phyloP scores from a whole-genome alignment of 2,113 vertebrate genomes.

The Oryzias celebensis region DNA sequence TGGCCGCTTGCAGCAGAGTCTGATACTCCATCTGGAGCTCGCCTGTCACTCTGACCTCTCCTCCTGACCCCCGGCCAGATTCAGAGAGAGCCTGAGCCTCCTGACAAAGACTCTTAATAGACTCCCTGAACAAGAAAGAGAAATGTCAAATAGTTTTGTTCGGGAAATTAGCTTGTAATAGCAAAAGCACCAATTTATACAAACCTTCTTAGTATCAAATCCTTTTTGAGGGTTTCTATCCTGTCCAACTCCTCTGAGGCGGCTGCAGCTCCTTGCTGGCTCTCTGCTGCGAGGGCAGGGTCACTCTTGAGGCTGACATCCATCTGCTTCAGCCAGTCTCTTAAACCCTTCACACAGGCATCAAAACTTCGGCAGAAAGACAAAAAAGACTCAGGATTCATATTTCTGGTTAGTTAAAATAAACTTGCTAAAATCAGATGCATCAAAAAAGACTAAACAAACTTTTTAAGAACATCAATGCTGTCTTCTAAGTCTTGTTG shows the following conservation, averaged over 20 bases:
- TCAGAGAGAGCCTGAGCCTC: conserved; percentile 85
- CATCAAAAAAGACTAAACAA: conserved; percentile 11
- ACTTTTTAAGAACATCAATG: conserved; percentile 77
- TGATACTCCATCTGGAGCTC: conserved; percentile 86
- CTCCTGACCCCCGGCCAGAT: conserved; percentile 80
- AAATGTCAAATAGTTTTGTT: conserved; percentile 5
- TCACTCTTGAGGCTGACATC: conserved; percentile 84
- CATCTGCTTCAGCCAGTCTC: conserved; percentile 86
- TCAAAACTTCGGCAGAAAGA: conserved; percentile 82
- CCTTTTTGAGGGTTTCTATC: conserved; percentile 86
- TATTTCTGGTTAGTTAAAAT: conserved; percentile 13
- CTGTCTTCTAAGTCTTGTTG: conserved; percentile 83
- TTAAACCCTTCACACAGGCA: conserved; percentile 80
- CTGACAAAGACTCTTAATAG: conserved; percentile 86
- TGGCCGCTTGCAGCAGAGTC: conserved; percentile 81
- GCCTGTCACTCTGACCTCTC: conserved; percentile 78
- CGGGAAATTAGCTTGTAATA: background rate
- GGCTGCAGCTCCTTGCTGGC: conserved; percentile 80
- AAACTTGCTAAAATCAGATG: conserved; percentile 8
- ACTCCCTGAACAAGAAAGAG: conserved; percentile 75
- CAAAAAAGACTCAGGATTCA: background rate
- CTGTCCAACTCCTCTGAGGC: conserved; percentile 86
- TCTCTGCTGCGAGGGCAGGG: conserved; percentile 74
- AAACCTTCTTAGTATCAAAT: conserved; percentile 87
- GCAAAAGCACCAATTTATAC: conserved; percentile 6